Percentiles rank a stretch among this genome's conserved stretches.
Evolutionary conservation across 2,888 invertebrate species (phyloP).

Genomic region (Seladonia tumulorum): DNA sequence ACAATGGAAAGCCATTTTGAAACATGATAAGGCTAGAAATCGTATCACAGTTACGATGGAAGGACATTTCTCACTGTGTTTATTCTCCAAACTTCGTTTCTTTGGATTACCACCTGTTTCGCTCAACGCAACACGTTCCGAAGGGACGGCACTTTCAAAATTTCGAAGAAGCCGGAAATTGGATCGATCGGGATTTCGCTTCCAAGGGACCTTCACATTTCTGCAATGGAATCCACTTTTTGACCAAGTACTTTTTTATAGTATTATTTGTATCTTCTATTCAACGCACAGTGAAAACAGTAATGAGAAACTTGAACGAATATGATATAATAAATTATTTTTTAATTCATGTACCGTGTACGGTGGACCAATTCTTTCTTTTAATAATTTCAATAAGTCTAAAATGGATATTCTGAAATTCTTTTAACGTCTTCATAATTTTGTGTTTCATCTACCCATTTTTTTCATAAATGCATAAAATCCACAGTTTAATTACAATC

Average conservation of each 20-base stretch:
- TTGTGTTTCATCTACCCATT: no score
- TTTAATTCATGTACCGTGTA: no score
- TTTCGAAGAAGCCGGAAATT: background rate
- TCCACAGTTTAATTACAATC: no score
- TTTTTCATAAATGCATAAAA: no score
- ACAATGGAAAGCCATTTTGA: background rate
- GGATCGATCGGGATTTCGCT: background rate
- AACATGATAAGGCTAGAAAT: background rate
- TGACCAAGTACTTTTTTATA: background rate
- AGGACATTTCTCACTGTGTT: background rate
- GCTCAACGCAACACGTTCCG: background rate
- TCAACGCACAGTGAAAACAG: background rate
- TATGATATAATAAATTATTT: background rate
- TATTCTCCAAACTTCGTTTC: background rate
- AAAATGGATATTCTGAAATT: no score
- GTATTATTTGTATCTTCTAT: background rate
- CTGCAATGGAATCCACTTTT: background rate
- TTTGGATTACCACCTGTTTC: background rate
- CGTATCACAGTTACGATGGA: background rate
- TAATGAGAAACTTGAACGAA: background rate
- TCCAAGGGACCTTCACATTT: background rate
- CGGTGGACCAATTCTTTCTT: no score
- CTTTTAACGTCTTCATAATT: no score
- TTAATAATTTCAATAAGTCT: no score
- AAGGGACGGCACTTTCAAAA: background rate